Evolutionary conservation across 2,888 invertebrate species (phyloP).

Genomic region (Cenopis cana): DNA sequence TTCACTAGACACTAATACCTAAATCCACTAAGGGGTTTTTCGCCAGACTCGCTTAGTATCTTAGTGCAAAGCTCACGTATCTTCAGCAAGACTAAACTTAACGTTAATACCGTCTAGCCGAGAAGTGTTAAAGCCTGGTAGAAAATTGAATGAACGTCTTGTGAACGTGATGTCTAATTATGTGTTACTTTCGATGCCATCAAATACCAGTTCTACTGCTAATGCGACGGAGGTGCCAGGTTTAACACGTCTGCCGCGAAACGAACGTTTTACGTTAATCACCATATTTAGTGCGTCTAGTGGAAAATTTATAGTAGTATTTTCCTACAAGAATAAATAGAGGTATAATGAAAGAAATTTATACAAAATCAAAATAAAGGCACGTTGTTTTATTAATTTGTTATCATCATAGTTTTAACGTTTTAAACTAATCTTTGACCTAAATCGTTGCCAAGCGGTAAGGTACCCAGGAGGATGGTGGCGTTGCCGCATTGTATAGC

Average conservation of each 20-base stretch:
- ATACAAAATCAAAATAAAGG: too few species aligned
- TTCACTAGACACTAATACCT: neutral
- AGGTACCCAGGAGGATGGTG: too few species aligned
- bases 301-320: too few species aligned
- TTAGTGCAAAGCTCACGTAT: slow-evolving; percentile 15
- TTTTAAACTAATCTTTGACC: too few species aligned
- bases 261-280: slow-evolving; percentile 15
- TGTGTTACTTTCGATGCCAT: slow-evolving; percentile 26
- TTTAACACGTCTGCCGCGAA: slow-evolving; percentile 21
- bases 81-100: slow-evolving; percentile 8
- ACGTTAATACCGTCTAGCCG: slow-evolving; percentile 36
- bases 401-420: too few species aligned
- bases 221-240: slow-evolving; percentile 27
- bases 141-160: slow-evolving; percentile 37
- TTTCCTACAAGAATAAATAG: too few species aligned
- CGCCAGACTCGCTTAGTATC: neutral
- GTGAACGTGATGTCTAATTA: slow-evolving; percentile 21
- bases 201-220: slow-evolving; percentile 23
- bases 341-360: too few species aligned
- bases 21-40: neutral
- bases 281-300: neutral
- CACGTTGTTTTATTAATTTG: too few species aligned
- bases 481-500: too few species aligned
- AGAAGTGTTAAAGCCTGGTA: slow-evolving; percentile 26
- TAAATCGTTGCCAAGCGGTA: too few species aligned